Conservation (phyloP, 2,797 vertebrate genomes). For the Yasuhikotakia modesta region DNA sequence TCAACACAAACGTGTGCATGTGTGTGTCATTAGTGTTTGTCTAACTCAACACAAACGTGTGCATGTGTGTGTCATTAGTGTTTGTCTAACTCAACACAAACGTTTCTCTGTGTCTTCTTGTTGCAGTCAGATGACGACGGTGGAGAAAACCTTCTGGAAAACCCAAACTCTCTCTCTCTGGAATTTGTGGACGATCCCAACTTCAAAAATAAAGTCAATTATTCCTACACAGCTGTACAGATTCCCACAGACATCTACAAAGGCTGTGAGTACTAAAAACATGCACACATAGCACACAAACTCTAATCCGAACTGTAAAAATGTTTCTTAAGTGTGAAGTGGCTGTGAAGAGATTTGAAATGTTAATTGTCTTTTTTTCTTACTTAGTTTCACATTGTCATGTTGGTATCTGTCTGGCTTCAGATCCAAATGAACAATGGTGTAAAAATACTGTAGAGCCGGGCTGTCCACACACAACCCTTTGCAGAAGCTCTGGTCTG, state of each 20-base stretch:
- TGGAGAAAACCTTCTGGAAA: constrained; percentile 83
- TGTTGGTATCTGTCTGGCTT: too few relatives aligned
- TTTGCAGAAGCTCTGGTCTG: too few relatives aligned
- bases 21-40: constrained; percentile 36
- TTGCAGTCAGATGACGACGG: constrained; percentile 86
- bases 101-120: constrained; percentile 13
- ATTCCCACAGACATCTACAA: constrained; percentile 99
- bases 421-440: too few relatives aligned
- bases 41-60: constrained; percentile 44
- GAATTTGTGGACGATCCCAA: constrained; percentile 91
- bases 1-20: too few relatives aligned
- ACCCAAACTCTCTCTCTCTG: constrained; percentile 83
- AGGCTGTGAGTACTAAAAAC: constrained; percentile 88
- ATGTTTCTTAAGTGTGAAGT: too few relatives aligned
- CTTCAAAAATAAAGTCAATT: constrained; percentile 99
- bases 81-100: constrained; percentile 43
- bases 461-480: too few relatives aligned
- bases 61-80: constrained; percentile 25
- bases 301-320: too few relatives aligned
- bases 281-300: background rate
- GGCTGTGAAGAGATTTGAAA: too few relatives aligned
- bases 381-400: too few relatives aligned
- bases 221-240: constrained; percentile 94
- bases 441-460: too few relatives aligned
- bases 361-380: too few relatives aligned